Evolutionary conservation across 2,113 vertebrate species (phyloP).

Genomic region (Athene noctua): DNA sequence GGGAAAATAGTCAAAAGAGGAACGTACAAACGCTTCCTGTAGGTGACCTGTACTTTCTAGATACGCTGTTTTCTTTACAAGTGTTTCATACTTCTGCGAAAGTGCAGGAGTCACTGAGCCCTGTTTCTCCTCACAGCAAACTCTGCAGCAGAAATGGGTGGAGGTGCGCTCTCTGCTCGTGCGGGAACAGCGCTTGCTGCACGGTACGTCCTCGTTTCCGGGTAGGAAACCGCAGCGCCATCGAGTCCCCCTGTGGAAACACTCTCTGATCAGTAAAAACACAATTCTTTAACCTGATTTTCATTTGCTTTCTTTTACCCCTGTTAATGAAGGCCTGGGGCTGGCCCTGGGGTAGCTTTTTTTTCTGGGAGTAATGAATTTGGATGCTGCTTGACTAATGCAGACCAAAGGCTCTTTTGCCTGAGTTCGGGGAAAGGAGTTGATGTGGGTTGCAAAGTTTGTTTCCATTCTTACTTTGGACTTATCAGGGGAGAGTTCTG

Average conservation of each 20-base stretch:
- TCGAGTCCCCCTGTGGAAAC: neutral
- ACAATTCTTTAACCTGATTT: neutral
- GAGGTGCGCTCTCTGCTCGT: slow-evolving; percentile 83
- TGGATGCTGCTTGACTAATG: accelerated
- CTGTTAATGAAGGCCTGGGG: neutral
- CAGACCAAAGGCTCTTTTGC: neutral
- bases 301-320: neutral
- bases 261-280: neutral
- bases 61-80: accelerated
- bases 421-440: neutral
- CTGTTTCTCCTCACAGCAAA: slow-evolving; percentile 74
- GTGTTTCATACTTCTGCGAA: accelerated
- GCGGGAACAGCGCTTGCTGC: slow-evolving; percentile 83
- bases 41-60: neutral
- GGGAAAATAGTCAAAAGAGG: neutral
- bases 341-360: neutral
- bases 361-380: accelerated
- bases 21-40: accelerated
- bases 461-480: neutral
- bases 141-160: slow-evolving; percentile 80
- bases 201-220: slow-evolving; percentile 75
- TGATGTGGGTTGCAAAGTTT: accelerated
- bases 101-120: neutral
- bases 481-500: accelerated
- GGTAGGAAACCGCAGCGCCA: slow-evolving; percentile 29